phyloP scores from a whole-genome alignment of 2,888 invertebrate genomes.

The Caenorhabditis sulstoni region DNA sequence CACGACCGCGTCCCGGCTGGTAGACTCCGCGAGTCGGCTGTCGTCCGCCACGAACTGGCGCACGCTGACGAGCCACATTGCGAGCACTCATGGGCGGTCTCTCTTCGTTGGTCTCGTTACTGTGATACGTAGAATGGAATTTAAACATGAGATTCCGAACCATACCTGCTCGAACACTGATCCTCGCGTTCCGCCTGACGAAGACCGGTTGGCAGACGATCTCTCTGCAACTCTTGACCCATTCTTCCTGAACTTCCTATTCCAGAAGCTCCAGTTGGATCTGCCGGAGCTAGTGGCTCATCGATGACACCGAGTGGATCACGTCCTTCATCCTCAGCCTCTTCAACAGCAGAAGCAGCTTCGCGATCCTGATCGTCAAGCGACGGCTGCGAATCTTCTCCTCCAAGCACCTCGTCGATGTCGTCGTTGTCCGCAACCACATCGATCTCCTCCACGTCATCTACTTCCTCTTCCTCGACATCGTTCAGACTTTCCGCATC shows the following conservation, averaged over 20 bases:
- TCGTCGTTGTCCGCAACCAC: slow-evolving; percentile 45
- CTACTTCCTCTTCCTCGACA: slow-evolving; percentile 38
- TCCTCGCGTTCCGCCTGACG: slow-evolving; percentile 62
- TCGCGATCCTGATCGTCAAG: slow-evolving; percentile 67
- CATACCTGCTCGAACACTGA: slow-evolving; percentile 68
- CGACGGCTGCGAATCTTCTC: slow-evolving; percentile 65
- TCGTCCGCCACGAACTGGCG: slow-evolving; percentile 23
- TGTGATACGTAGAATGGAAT: background rate
- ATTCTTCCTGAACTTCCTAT: slow-evolving; percentile 37
- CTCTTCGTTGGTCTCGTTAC: slow-evolving; percentile 57
- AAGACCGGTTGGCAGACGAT: slow-evolving; percentile 45
- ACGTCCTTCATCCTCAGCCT: slow-evolving; percentile 62
- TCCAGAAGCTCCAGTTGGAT: slow-evolving; percentile 54
- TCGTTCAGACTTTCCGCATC: slow-evolving; percentile 54
- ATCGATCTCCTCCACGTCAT: slow-evolving; percentile 46
- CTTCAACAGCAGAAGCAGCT: slow-evolving; percentile 69
- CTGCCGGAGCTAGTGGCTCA: slow-evolving; percentile 53
- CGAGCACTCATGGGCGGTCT: slow-evolving; percentile 19
- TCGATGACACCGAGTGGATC: slow-evolving; percentile 34
- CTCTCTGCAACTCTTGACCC: slow-evolving; percentile 28
- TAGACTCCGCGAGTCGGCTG: slow-evolving; percentile 56
- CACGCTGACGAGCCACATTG: slow-evolving; percentile 5
- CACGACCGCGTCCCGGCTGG: slow-evolving; percentile 25
- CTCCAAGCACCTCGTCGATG: slow-evolving; percentile 56
- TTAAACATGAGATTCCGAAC: background rate